A percentile compares a stretch with the other conserved stretches of the same genome.
Conservation (phyloP, 2,113 vertebrate genomes). For the Myocastor coypus region DNA sequence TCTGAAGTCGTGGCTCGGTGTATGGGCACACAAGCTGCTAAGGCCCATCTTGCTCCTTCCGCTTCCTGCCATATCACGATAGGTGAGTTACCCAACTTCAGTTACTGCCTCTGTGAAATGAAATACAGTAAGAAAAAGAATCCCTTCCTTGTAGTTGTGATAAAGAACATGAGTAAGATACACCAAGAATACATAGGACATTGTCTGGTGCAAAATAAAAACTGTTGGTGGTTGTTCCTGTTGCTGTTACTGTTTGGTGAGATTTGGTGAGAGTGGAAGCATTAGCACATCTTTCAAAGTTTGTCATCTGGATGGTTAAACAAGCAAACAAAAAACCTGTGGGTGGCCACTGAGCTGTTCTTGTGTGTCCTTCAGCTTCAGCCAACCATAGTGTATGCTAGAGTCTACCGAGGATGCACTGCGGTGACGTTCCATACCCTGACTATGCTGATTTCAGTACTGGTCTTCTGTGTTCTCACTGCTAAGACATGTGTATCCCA, state of each 20-base stretch:
- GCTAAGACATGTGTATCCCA: background rate
- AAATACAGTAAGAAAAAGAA: background rate
- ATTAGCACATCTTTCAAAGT: background rate
- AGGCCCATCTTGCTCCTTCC: background rate
- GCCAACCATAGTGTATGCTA: rapidly evolving
- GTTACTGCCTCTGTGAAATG: background rate
- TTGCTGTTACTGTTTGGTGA: background rate
- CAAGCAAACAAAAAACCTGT: background rate
- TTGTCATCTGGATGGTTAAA: background rate
- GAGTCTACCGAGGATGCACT: background rate
- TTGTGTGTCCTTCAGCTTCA: background rate
- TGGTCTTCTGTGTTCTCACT: background rate
- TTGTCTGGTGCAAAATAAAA: background rate
- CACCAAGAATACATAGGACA: background rate
- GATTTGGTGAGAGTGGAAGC: background rate
- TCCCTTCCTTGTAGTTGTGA: background rate
- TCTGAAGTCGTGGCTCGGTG: rapidly evolving
- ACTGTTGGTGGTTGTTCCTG: background rate
- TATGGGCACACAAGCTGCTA: background rate
- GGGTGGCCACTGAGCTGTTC: background rate
- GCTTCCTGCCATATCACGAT: background rate
- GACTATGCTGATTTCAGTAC: rapidly evolving
- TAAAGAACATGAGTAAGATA: background rate
- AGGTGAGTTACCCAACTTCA: background rate
- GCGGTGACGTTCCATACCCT: rapidly evolving